These are phyloP conservation scores for Sarcophaga bullata DNA, from an alignment of 1,140 invertebrate genomes.

Conservation along the genomic window DNA sequence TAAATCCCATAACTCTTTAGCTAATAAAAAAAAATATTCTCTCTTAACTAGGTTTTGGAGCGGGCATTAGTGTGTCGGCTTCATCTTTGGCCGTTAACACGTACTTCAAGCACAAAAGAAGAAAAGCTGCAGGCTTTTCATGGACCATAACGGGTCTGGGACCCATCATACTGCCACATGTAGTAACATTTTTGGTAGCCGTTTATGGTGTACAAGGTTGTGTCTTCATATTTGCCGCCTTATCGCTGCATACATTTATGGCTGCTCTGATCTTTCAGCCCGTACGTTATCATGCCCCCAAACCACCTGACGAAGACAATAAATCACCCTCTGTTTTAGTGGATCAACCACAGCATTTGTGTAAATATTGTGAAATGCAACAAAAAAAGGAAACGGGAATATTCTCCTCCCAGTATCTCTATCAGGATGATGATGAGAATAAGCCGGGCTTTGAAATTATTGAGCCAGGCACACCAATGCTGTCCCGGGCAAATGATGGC, in stretches of 20 bases:
- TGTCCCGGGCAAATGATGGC: conserved; percentile 74
- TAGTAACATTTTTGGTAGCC: conserved; percentile 68
- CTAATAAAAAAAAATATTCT: background rate
- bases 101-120: conserved; percentile 71
- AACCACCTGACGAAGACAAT: background rate
- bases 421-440: conserved; percentile 72
- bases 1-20: background rate
- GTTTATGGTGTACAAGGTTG: conserved; percentile 70
- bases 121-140: conserved; percentile 70
- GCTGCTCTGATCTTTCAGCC: conserved; percentile 72
- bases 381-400: conserved; percentile 64
- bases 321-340: background rate
- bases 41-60: conserved; percentile 68
- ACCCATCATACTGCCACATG: conserved; percentile 69
- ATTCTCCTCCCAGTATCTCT: conserved; percentile 75
- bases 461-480: conserved; percentile 73
- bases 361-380: conserved; percentile 57
- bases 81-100: conserved; percentile 72
- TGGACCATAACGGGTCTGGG: conserved; percentile 72
- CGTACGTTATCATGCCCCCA: conserved; percentile 70
- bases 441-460: conserved; percentile 74
- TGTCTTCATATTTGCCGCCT: conserved; percentile 70
- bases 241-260: conserved; percentile 70
- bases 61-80: conserved; percentile 71
- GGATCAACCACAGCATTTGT: conserved; percentile 40